Evolutionary conservation across 2,797 vertebrate species (phyloP), one percentile per base, ranked within the genome.

Genomic region (Sebastiscus albofasciatus): DNA sequence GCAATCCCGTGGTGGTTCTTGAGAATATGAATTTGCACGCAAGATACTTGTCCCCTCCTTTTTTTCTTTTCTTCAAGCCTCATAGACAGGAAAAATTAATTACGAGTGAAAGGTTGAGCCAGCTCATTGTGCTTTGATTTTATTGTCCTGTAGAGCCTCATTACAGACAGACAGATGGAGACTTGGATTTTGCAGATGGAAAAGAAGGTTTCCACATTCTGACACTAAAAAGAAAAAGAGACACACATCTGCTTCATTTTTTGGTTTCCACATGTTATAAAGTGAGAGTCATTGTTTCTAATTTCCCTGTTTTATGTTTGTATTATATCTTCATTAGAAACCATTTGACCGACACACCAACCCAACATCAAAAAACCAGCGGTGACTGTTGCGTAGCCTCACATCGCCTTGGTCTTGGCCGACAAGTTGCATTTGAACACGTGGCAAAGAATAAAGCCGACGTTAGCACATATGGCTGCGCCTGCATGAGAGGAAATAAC

Each of bases 81-180:
- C 80, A 70, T 39, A 58, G 67, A 83, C 26, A 74, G 55, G 69
- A 85, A 78, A 81, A 79, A 89, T 86, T 77, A 87, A 91, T 90
- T 86, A 69, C 5, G 33, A 84, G 64, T 55, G 54, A 78, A 82
- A 72, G 58, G 76, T 77, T 77, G 75, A 24, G 67, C 11, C 75
- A 77, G 56, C 72, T 82, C 70, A 82, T 61, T 81, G 42, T 60
- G 31, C 58, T 58, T 75, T 75, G 77, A 81, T 78, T 80, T 76
- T 66, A 82, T 73, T 74, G 39, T 84, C 75, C 72, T 67, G 36
- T n/a, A 18, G 77, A 76, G 75, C 24, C 67, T 67, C 78, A 78
- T 85, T 83, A 60, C 59, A 59, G 59, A 26, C 5, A 64, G 59
- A 77, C 60, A 18, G 64, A 74, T 81, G 58, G 75, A 80, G 66